Percentiles rank a stretch among this genome's conserved stretches.
Evolutionary conservation across 1,140 invertebrate species (phyloP).

Genomic region (Drosophila quadrilineata): DNA sequence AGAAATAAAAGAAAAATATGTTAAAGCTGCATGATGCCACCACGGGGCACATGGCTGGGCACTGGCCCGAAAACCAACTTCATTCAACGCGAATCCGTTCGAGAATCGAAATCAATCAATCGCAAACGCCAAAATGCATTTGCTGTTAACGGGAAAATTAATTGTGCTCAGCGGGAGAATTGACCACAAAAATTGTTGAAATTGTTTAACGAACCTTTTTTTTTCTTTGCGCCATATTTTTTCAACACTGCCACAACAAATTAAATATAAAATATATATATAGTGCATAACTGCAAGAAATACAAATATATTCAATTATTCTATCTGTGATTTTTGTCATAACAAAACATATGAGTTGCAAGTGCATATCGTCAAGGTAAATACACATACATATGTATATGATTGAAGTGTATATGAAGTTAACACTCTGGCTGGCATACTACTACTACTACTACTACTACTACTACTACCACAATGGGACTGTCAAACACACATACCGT

Average conservation of each 20-base stretch:
- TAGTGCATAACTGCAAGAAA: slow-evolving; percentile 36
- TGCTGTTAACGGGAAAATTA: slow-evolving; percentile 68
- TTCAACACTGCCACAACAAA: too few species aligned
- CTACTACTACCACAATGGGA: too few species aligned
- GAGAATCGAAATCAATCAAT: slow-evolving; percentile 68
- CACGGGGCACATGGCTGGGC: too few species aligned
- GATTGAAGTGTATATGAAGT: slow-evolving; percentile 4
- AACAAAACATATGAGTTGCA: slow-evolving; percentile 3
- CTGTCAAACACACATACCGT: too few species aligned
- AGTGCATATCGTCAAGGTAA: slow-evolving; percentile 47
- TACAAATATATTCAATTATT: slow-evolving; percentile 63
- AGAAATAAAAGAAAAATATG: slow-evolving; percentile 18
- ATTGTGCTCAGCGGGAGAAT: slow-evolving; percentile 59
- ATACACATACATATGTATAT: slow-evolving; percentile 29
- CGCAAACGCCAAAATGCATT: slow-evolving; percentile 53
- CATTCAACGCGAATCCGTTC: slow-evolving; percentile 31
- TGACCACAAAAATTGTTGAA: slow-evolving; percentile 19
- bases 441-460: too few species aligned
- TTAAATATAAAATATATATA: too few species aligned
- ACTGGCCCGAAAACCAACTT: too few species aligned
- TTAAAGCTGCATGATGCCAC: too few species aligned
- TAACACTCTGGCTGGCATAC: too few species aligned
- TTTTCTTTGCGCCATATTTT: too few species aligned
- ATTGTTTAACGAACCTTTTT: background rate
- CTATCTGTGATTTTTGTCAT: slow-evolving; percentile 35